Evolutionary conservation across 2,113 vertebrate genomes (phyloP), one percentile per base, ranked within the genome.

Genomic region (Hippocampus mohnikei): DNA sequence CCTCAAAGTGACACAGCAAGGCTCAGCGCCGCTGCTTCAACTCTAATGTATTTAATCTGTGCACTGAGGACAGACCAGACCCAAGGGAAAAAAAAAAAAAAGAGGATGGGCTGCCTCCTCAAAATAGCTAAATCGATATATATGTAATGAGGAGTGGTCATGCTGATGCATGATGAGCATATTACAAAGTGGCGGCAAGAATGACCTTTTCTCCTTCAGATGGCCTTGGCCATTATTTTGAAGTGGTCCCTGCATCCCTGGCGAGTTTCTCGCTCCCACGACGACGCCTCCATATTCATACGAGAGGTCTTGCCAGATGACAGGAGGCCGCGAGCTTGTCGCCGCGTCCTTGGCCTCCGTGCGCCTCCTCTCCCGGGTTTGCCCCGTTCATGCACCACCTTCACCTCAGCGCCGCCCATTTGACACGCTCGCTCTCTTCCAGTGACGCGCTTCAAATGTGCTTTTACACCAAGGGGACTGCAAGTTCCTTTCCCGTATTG

Each of bases 211-310:
- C 33, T 74, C 72, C 50, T 72, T 78, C 63, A 76, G 21, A n/a
- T 77, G 72, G 65, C 79, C 59, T 79, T 79, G 48, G 63, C 9
- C 40, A 6, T 74, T 62, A 59, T 29, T 76, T 40, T 42, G 73
- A 21, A 73, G 56, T 70, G 61, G 69, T 68, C 73, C 66, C 23
- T 33, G 64, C 41, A 41, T 65, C 64, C 62, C 65, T 21, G 59
- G 64, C 77, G 66, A 83, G 46, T 79, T 79, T 75, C 78, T 82
- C 56, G 18, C 53, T 42, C 52, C 60, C 66, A 67, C 73, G 40
- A 70, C 33, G 41, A 73, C 71, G 33, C 13, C 41, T 55, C 53
- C 66, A 65, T 55, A 52, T 64, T 66, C 56, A 67, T 69, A 48
- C 40, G 1, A 6, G 56, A 29, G 20, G 9, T 4, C 52, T 71